Evolutionary conservation across 2,797 vertebrate genomes (phyloP).

Genomic region (Manis pentadactyla): DNA sequence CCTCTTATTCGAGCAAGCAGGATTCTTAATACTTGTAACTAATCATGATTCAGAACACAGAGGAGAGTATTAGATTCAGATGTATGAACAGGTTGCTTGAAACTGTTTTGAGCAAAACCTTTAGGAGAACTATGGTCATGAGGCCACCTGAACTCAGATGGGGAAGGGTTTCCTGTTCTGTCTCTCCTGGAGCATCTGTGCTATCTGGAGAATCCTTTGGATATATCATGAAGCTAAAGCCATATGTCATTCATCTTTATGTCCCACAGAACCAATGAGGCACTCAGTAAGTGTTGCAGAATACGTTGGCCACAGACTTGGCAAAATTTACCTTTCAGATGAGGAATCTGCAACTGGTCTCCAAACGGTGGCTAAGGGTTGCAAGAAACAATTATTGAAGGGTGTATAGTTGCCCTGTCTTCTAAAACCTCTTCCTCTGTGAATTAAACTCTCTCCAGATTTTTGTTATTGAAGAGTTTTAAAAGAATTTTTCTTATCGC

Average conservation of each 20-base stretch:
- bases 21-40: conserved; percentile 64
- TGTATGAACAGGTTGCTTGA: conserved; percentile 11
- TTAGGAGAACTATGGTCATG: background rate
- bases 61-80: conserved; percentile 42
- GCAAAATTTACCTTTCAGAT: background rate
- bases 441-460: conserved; percentile 80
- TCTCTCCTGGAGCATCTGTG: no score
- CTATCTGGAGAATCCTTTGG: background rate
- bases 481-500: conserved; percentile 77
- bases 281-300: background rate
- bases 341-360: background rate
- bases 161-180: accelerated
- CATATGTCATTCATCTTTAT: background rate
- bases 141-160: background rate
- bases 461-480: conserved; percentile 77
- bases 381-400: conserved; percentile 77
- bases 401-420: conserved; percentile 60
- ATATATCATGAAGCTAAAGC: background rate
- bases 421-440: conserved; percentile 77
- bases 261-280: background rate
- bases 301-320: background rate
- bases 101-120: conserved; percentile 20
- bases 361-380: background rate
- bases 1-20: conserved; percentile 65
- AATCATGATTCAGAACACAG: conserved; percentile 57